Evolutionary conservation across 2,888 invertebrate genomes (phyloP), one percentile per base, ranked within the genome.

Genomic region (Hirudinaria manillensis): DNA sequence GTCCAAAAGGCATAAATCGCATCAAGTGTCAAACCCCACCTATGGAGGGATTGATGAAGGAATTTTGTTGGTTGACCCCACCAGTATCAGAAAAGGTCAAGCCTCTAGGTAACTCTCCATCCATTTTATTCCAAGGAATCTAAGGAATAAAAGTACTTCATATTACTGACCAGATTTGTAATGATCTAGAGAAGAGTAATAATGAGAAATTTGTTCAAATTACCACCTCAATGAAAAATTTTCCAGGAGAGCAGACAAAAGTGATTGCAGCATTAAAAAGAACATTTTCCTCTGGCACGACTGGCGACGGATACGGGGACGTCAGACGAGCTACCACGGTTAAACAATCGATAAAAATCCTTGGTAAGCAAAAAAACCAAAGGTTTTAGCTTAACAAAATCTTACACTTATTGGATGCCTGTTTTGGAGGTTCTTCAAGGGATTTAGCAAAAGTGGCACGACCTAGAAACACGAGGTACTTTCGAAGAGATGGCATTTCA

Each of bases 391-490:
- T 10, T n/a, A 7, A 16, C 61, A 61, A 61, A 61, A 61, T 21
- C 61, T 45, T 16, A 45, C 45, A 45, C 16, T 45, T 61, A 61
- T 61, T 61, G 29, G 61, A 61, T 61, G 61, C 24, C 10, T 61
- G 13, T 4, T 21, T 29, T 61, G 13, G 3, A 19, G 24, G 19
- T 3, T 16, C 19, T 68, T 68, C 7, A 19, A 13, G n/a, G 34
- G 68, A 68, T 29, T 27, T 68, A 13, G 68, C n/a, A 36, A 68
- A 68, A 32, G 10, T 7, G 29, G 68, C 68, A 68, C 29, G 68
- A 36, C 68, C 68, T 7, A 68, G 68, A 32, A 68, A 68, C 27
- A 68, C 68, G 10, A 68, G 34, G 68, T 29, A 34, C 6, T 68
- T 16, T 1, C 68, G 13, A 32, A 68, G 16, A 21, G 61, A 61